Evolutionary conservation across 2,113 vertebrate species (phyloP), one percentile per base, ranked within the genome.

Genomic region (Crocuta crocuta): DNA sequence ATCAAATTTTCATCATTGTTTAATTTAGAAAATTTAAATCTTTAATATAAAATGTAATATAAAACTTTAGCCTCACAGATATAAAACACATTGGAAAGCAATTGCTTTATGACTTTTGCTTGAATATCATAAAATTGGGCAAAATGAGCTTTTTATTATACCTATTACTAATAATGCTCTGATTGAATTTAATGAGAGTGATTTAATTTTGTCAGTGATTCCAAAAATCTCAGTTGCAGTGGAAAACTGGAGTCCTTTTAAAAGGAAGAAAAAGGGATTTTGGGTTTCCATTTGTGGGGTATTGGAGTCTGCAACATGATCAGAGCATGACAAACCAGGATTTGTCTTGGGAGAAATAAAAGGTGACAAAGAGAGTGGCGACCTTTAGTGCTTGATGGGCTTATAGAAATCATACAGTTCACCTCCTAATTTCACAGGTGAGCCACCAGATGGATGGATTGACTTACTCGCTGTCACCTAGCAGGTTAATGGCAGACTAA

Each of bases 1-100:
- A 86, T 97, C 87, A 94, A 94, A 80, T 96, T 96, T 95, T 98
- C 66, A 92, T 87, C 65, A 82, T 23, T 95, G 61, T 95, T 95
- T 95, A 94, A 68, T 97, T 95, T 85, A 81, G 89, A 98, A 94
- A 78, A 50, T 58, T 78, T 92, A 90, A 88, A 93, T 96, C 28
- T 74, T 96, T 63, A 91, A 45, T 93, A 89, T 33, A 39, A 89
- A 86, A 26, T 39, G 87, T 92, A 89, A 84, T 95, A 78, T 83
- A 90, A 89, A 94, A 53, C n/a, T 94, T 55, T 39, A 80, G 43
- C 66, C 53, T 90, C 71, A 55, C 33, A 94, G 61, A 78, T 65
- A 84, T 33, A 94, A 33, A 74, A 50, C 39, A 71, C n/a, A 76
- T 13, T 93, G 26, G 28, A 66, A 96, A 97, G 82, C n/a, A 84